Percentiles rank a stretch among this genome's conserved stretches.
Evolutionary conservation across 35 echinoderm and acorn worm species (phyloP).

Genomic region (Chiridota heheva): DNA sequence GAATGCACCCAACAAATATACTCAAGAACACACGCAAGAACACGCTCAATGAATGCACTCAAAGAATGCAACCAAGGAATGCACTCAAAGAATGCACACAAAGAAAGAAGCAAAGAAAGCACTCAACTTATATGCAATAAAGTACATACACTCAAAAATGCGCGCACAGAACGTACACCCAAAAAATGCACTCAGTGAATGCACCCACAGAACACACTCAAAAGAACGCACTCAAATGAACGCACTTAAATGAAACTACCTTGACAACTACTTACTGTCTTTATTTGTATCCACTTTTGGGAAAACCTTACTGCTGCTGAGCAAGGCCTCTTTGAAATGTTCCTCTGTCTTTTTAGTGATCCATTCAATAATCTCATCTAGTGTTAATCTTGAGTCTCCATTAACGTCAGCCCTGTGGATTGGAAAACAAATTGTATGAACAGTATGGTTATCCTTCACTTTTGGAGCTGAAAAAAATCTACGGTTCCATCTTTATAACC

Average conservation of each 20-base stretch:
- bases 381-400: constrained; percentile 44
- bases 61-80: too few species aligned
- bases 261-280: constrained; percentile 52
- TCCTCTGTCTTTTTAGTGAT: constrained; percentile 76
- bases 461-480: too few species aligned
- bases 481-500: background rate
- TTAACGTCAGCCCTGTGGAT: constrained; percentile 57
- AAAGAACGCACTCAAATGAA: background rate
- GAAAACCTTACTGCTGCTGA: constrained; percentile 67
- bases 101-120: too few species aligned
- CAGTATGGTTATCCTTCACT: background rate
- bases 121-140: too few species aligned
- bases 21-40: too few species aligned
- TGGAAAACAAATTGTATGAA: background rate
- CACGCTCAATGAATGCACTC: too few species aligned
- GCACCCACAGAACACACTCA: background rate
- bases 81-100: too few species aligned
- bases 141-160: too few species aligned
- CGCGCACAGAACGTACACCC: too few species aligned
- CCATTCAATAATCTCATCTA: constrained; percentile 69
- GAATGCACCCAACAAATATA: too few species aligned
- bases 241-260: background rate
- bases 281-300: constrained; percentile 76
- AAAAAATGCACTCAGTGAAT: background rate
- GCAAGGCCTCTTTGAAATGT: constrained; percentile 78